Evolutionary conservation across 2,888 invertebrate genomes (phyloP), one percentile per base, ranked within the genome.

Genomic region (Blastobasis adustella): DNA sequence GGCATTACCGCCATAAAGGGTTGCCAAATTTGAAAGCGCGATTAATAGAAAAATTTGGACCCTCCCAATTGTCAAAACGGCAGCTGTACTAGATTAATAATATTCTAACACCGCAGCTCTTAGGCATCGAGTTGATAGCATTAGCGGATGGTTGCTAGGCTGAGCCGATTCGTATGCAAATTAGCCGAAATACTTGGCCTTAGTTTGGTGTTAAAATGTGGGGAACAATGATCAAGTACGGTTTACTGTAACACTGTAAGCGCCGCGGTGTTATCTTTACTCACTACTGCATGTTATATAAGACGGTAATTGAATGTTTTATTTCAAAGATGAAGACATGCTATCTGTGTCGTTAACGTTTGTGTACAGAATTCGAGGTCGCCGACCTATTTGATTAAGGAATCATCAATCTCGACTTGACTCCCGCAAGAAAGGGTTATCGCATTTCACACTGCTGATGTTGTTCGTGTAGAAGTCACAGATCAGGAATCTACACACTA

Each of bases 381-480:
- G 68, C 61, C 66, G 82, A 84, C 80, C 79, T 67, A 60, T 68
- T 73, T 84, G 82, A 85, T 85, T 83, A 82, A 83, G 79, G 79
- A 75, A 80, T 82, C 80, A 83, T 85, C 82, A 85, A 85, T 85
- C 85, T 82, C 76, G 71, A 73, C 72, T 69, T 63, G 54, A 71
- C 67, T 55, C 55, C 71, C 67, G 62, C 68, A 56, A 23, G 64
- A 68, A 57, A 73, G 68, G 71, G 61, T 74, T 79, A 82, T 84
- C 77, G 66, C 70, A 71, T 85, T 79, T 80, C 82, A 73, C 72
- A 77, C 69, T 65, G 71, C 67, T 69, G 68, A 65, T 67, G 73
- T 65, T 67, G 62, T 66, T 69, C 61, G 62, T 63, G 67, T 60
- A 58, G 9, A 46, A 37, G 3, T 46, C 10, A 10, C 45, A 45